Evolutionary conservation across 2,113 vertebrate species (phyloP).

Genomic region (Butorides virescens): DNA sequence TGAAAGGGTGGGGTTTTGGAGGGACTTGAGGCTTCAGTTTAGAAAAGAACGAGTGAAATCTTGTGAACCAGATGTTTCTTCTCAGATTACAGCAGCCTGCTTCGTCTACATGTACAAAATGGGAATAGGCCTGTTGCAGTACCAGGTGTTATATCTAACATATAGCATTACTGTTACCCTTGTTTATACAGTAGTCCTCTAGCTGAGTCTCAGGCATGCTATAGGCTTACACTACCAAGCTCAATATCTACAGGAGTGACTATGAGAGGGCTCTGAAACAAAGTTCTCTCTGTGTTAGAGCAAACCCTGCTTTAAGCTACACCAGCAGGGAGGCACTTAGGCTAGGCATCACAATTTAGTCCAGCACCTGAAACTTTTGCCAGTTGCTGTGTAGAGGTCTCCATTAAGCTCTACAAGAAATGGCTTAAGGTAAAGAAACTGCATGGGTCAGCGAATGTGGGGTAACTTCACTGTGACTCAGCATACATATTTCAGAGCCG

Average conservation of each 20-base stretch:
- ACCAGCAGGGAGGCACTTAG: neutral
- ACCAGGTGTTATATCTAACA: neutral
- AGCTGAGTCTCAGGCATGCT: neutral
- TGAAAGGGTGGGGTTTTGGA: neutral
- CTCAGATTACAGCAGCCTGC: constrained; percentile 17
- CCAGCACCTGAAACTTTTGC: neutral
- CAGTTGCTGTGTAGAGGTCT: neutral
- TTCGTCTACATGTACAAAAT: neutral
- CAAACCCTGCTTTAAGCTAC: neutral
- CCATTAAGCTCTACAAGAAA: neutral
- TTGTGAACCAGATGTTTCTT: constrained; percentile 27
- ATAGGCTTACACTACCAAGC: neutral
- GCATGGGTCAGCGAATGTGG: neutral
- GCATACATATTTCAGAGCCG: neutral
- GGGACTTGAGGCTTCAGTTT: neutral
- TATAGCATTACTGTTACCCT: neutral
- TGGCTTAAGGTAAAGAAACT: neutral
- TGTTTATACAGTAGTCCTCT: neutral
- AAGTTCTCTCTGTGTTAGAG: neutral
- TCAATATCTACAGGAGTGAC: neutral
- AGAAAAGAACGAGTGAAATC: neutral
- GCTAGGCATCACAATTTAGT: neutral
- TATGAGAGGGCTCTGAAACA: neutral
- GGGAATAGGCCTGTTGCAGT: neutral
- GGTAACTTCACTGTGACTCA: neutral